A percentile compares a stretch with the other conserved stretches of the same genome.
These are phyloP conservation scores for Camponotus vicinus DNA, from an alignment of 1,140 invertebrate species.

Conservation along the genomic window DNA sequence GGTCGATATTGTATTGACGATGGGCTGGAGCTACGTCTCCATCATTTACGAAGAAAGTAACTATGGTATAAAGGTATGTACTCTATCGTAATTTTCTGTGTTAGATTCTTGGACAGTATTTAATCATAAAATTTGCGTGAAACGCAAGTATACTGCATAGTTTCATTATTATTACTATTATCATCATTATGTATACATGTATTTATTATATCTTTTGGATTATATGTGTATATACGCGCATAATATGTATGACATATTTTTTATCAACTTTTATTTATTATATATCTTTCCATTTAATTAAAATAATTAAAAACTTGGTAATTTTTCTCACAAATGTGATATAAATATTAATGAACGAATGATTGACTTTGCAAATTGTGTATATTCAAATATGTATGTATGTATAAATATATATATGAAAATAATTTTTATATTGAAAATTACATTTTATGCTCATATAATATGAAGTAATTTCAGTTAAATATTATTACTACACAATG, in stretches of 20 bases:
- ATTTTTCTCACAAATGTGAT: not conserved
- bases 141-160: not conserved
- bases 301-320: not conserved
- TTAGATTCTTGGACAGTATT: constrained; percentile 11
- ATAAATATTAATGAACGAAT: not conserved
- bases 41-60: constrained; percentile 98
- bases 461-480: not conserved
- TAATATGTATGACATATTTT: not conserved
- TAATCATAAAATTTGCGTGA: not conserved
- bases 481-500: constrained; percentile 12
- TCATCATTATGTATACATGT: not conserved
- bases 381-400: not conserved
- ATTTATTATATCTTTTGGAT: not conserved
- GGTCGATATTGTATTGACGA: constrained; percentile 95
- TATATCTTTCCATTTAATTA: not conserved
- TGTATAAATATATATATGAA: not conserved
- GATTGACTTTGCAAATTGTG: not conserved
- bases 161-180: not conserved
- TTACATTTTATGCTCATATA: not conserved
- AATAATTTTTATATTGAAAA: not conserved
- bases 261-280: not conserved
- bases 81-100: constrained; percentile 22
- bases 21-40: constrained; percentile 97
- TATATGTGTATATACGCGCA: too few relatives aligned
- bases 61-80: constrained; percentile 96